Evolutionary conservation across 2,888 invertebrate genomes (phyloP).

Genomic region (Shargacucullia verbasci): DNA sequence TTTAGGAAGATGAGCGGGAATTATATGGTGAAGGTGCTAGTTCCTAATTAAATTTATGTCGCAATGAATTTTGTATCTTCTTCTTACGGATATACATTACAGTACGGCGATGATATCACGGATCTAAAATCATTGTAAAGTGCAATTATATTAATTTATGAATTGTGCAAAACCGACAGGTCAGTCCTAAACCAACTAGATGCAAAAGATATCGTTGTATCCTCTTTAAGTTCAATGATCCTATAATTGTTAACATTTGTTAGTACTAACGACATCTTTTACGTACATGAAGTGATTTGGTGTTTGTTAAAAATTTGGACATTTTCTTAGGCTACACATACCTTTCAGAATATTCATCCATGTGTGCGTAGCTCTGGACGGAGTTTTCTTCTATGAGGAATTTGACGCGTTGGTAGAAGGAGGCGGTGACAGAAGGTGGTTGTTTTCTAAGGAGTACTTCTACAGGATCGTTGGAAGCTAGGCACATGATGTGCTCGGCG

Average conservation of each 20-base stretch:
- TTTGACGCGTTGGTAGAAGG: slow-evolving; percentile 98
- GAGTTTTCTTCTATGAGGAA: slow-evolving; percentile 99
- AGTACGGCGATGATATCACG: slow-evolving; percentile 83
- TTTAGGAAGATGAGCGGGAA: slow-evolving; percentile 86
- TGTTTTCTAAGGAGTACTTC: slow-evolving; percentile 98
- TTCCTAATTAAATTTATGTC: slow-evolving; percentile 80
- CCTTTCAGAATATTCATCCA: slow-evolving; percentile 99
- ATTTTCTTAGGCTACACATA: slow-evolving; percentile 88
- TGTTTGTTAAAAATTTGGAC: slow-evolving; percentile 70
- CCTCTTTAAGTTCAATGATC: slow-evolving; percentile 33
- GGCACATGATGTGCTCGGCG: slow-evolving; percentile 97
- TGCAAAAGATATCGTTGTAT: slow-evolving; percentile 77
- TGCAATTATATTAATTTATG: slow-evolving; percentile 83
- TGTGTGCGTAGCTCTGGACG: slow-evolving; percentile 99
- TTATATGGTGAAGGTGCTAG: slow-evolving; percentile 83
- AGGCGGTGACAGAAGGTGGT: slow-evolving; percentile 98
- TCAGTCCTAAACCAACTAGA: slow-evolving; percentile 77
- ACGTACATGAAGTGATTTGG: slow-evolving; percentile 81
- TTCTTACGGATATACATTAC: slow-evolving; percentile 77
- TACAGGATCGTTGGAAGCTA: slow-evolving; percentile 98
- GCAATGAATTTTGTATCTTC: slow-evolving; percentile 76
- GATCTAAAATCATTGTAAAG: slow-evolving; percentile 85
- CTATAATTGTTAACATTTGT: slow-evolving; percentile 40
- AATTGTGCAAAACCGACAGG: slow-evolving; percentile 80
- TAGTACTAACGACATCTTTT: slow-evolving; percentile 76